Conservation (phyloP, 37 sponge, comb jelly and placozoan genomes). For the Spongilla lacustris region DNA sequence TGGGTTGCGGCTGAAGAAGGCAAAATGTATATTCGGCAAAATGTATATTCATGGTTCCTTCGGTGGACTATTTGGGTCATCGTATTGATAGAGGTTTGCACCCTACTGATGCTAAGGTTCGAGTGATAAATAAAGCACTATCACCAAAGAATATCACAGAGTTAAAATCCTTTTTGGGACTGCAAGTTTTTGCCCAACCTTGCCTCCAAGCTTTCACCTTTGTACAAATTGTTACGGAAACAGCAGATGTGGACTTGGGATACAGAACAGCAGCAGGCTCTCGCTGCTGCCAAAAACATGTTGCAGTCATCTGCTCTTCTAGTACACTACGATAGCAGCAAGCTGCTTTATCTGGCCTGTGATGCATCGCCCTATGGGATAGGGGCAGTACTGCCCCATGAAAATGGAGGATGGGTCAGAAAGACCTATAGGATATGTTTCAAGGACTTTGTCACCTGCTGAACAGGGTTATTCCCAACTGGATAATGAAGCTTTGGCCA, state of each 20-base stretch:
- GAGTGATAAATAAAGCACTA: neutral
- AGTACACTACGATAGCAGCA: too few relatives aligned
- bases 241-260: neutral
- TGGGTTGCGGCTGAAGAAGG: neutral
- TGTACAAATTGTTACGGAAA: neutral
- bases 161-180: neutral
- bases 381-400: too few relatives aligned
- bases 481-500: too few relatives aligned
- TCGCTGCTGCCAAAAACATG: neutral
- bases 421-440: too few relatives aligned
- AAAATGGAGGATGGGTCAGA: too few relatives aligned
- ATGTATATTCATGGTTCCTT: neutral
- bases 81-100: conserved; percentile 8
- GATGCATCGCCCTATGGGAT: too few relatives aligned
- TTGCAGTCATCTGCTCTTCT: neutral
- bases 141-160: conserved; percentile 8
- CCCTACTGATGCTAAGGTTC: neutral
- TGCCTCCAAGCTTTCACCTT: neutral
- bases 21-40: neutral
- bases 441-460: too few relatives aligned
- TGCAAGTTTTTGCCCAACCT: neutral
- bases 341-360: too few relatives aligned
- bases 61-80: conserved; percentile 5
- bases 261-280: conserved; percentile 2
- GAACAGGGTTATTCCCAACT: too few relatives aligned